Evolutionary conservation across 2,797 vertebrate genomes (phyloP).

Genomic region (Novumbra hubbsi): DNA sequence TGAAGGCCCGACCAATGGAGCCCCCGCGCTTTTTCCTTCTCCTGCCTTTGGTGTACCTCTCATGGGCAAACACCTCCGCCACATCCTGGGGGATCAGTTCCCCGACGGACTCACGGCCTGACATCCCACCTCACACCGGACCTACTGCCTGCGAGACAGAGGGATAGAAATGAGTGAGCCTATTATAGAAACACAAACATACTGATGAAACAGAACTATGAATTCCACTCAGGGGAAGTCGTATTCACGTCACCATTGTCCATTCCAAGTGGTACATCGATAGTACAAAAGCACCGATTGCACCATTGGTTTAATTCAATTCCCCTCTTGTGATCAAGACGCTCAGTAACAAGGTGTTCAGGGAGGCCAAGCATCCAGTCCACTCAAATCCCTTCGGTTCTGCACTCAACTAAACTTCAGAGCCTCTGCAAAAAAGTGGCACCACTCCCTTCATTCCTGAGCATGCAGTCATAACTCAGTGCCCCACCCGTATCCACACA

Average conservation of each 20-base stretch:
- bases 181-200: not conserved
- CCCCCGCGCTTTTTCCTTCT: conserved; percentile 75
- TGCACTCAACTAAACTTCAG: conserved; percentile 57
- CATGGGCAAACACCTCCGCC: conserved; percentile 72
- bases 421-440: conserved; percentile 64
- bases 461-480: conserved; percentile 73
- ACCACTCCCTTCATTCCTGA: conserved; percentile 78
- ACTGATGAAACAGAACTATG: conserved; percentile 1
- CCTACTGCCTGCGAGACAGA: conserved; percentile 35
- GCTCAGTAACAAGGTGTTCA: conserved; percentile 29
- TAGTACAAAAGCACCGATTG: not conserved
- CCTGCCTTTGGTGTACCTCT: conserved; percentile 60
- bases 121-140: conserved; percentile 68
- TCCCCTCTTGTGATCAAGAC: conserved; percentile 15
- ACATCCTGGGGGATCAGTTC: conserved; percentile 77
- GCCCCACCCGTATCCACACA: conserved; percentile 49
- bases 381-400: conserved; percentile 30
- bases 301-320: conserved; percentile 2
- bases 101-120: conserved; percentile 72
- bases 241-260: not conserved
- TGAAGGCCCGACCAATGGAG: conserved; percentile 82
- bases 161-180: not conserved
- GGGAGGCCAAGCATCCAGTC: conserved; percentile 33
- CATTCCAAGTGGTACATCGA: not conserved
- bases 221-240: conserved; percentile 3